Evolutionary conservation across 2,113 vertebrate species (phyloP), one percentile per base, ranked within the genome.

Genomic region (Planiliza haematocheilus): DNA sequence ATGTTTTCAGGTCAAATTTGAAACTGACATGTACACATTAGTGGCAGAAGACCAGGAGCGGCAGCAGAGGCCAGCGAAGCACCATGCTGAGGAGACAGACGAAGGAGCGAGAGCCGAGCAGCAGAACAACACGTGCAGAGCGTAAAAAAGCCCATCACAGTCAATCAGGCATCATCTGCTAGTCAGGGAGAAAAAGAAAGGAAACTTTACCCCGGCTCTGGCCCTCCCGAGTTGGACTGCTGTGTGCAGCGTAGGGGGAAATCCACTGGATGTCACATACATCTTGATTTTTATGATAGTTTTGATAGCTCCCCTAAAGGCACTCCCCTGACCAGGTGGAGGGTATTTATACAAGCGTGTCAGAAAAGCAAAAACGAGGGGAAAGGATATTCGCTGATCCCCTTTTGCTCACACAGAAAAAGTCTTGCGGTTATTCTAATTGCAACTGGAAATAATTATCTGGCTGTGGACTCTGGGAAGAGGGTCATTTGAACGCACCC

Each of bases 401-500:
- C 73, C 58, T 82, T 30, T 79, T 85, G 71, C 83, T 80, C 77
- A 68, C 72, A 69, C 50, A 80, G 64, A 79, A 50, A 70, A 89
- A 89, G 37, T 57, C 58, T 71, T 63, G 72, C 0, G 45, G 79
- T 85, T 89, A 62, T 88, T 91, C 84, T 91, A 91, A 93, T 93
- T 93, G 79, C 88, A 88, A 93, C 91, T 94, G 92, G 92, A 92
- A 93, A 90, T 91, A 93, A 92, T 93, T 92, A 93, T 89, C 82
- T 74, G 70, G 49, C 62, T 75, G 87, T 86, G 83, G 84, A 87
- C 66, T 84, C 78, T 78, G 87, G 82, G 80, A 90, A 89, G 78
- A 69, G 45, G 89, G 88, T 92, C 81, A 88, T 78, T 86, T 82
- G 69, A 90, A 91, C 20, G 37, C 74, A 80, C 75, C 77, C 53